phyloP scores from a whole-genome alignment of 2,113 vertebrate genomes.

The Prochilodus magdalenae region DNA sequence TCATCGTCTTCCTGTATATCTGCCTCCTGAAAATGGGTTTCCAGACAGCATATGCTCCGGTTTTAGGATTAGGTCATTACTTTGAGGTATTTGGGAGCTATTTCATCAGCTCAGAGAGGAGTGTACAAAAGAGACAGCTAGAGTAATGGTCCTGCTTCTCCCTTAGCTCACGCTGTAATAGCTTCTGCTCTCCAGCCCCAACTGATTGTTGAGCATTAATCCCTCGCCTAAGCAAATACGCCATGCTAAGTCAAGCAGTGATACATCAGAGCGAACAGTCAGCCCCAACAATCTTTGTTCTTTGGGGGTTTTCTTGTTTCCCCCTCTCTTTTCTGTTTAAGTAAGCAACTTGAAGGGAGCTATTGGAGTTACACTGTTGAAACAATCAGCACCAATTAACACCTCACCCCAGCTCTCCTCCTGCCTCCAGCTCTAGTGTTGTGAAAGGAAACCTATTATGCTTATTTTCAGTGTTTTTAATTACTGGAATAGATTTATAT shows the following conservation, averaged over 20 bases:
- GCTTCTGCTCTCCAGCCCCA: constrained; percentile 18
- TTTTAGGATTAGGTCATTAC: constrained; percentile 27
- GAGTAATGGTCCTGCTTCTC: constrained; percentile 18
- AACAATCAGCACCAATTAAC: too few species aligned
- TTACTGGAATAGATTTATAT: too few species aligned
- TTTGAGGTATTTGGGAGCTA: constrained; percentile 4
- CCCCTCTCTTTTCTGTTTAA: too few species aligned
- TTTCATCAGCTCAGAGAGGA: constrained; percentile 24
- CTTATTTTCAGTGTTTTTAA: too few species aligned
- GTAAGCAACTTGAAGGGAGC: too few species aligned
- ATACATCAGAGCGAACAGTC: constrained; percentile 33
- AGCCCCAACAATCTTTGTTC: constrained; percentile 10
- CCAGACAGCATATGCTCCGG: constrained; percentile 25
- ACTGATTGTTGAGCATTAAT: constrained; percentile 51
- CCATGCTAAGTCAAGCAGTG: constrained; percentile 26
- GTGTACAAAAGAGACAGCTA: background rate
- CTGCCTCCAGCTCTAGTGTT: too few species aligned
- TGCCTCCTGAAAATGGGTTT: constrained; percentile 24
- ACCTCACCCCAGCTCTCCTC: too few species aligned
- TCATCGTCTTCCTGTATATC: constrained; percentile 12
- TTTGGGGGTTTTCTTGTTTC: background rate
- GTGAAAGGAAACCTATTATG: too few species aligned
- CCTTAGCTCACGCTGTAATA: background rate
- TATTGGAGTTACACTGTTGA: too few species aligned
- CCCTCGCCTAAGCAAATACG: constrained; percentile 46